Base-by-base conservation (phyloP, 1,140 invertebrate genomes). In the Diorhabda elongata region DNA sequence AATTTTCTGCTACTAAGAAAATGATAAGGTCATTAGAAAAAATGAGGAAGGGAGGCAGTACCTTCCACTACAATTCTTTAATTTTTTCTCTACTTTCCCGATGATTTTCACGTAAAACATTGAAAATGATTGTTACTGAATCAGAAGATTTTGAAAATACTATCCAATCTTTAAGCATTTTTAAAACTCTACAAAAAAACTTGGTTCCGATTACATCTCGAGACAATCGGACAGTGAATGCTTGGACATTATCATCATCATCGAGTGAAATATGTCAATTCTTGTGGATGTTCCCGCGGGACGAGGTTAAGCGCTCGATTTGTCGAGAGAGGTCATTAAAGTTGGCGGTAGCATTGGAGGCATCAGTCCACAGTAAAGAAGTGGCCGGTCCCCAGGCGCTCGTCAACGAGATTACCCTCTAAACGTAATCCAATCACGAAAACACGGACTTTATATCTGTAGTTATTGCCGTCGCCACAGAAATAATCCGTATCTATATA, bases 371-470 rank as follows among this genome's bases (percentile, higher is more conserved):
- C 65, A 58, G 57, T 26, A 47, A 57, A 59, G 58, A 67, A 52
- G 47, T 52, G 47, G 47, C 66, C 68, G 68, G 70, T 78, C 77
- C 78, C 78, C 57, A 58, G 77, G 66, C 77, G 74, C 76, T 79
- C 78, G 76, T 79, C 76, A 77, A 76, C 69, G 11, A 71, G 75
- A 79, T 79, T 77, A 77, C 78, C 76, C 77, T 77, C 78, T 79
- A 78, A 79, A 78, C 74, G 78, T 78, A 79, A 79, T 79, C 77
- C 78, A 79, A 79, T 79, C 78, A 79, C 75, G 64, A 67, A 67
- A 65, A 69, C 58, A 58, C 44, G 65, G n/a, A 67, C 65, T 67
- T 67, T 67, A 67, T 67, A 45, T 67, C 57, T 60, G 65, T 58
- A 43, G 65, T 58, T 64, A 67, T 58, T 44, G 44, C 65, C 65